Base-by-base conservation (phyloP, 2,113 vertebrate species). In the Corythoichthys haematopterus region DNA sequence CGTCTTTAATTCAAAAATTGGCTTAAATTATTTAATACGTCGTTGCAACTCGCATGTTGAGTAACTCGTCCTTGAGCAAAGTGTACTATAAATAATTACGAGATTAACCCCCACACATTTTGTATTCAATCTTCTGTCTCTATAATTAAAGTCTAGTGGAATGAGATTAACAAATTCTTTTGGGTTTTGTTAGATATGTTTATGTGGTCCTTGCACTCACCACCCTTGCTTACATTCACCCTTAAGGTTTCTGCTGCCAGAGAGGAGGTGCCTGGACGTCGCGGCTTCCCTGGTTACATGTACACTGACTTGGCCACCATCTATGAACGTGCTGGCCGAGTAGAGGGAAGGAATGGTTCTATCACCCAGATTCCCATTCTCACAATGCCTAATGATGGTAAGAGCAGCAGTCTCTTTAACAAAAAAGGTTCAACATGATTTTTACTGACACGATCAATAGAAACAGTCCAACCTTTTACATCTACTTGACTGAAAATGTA, bases 331-430 rank as follows among this genome's bases (percentile, higher is more conserved):
- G 91, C 91, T 0, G 91, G 91, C 2, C 70, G 91, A 35, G 85
- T 92, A 61, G 91, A 91, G 50, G 91, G 91, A 69, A 88, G 91
- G n/a, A 91, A 88, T 20, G 92, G 92, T 61, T 93, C 92, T 45
- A 93, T 93, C 86, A 93, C 92, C n/a, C 92, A 93, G 88, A 92
- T 92, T 76, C 91, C 91, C 50, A 91, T 91, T 6, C 89, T 92
- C 46, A 91, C 91, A 35, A 91, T 91, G 90, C 89, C 90, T 64
- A 90, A 90, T 6, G 91, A 90, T 0, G 91, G 90, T 90, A 46
- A 80, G 81, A 6, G 53, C 50, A 6, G 38, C 38, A 37, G 15
- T 53, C 38, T 16, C 2, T 2, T 43, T 43, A 43, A 1, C 12
- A 2, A 37, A 38, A 36, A 12, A 28, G 51, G 20, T 61, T 33